Percentiles rank a stretch among this genome's conserved stretches.
Evolutionary conservation across 2,888 invertebrate genomes (phyloP).

Genomic region (Plusia festucae): DNA sequence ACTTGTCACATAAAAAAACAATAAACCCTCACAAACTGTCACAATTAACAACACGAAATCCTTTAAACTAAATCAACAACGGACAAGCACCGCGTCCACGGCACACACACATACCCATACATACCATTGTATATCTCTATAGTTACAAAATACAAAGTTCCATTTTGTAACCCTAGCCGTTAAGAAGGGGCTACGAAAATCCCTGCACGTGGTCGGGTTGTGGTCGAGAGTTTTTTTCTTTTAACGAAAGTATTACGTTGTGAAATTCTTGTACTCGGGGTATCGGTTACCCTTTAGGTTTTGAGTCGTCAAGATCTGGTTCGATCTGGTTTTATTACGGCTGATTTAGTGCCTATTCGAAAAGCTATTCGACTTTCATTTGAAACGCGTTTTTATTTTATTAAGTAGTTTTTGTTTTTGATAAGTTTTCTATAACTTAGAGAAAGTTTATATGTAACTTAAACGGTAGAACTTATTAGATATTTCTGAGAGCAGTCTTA

Average conservation of each 20-base stretch:
- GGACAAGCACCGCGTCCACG: conserved; percentile 68
- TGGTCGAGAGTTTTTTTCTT: conserved; percentile 80
- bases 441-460: not conserved
- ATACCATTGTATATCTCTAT: conserved; percentile 49
- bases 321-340: conserved; percentile 24
- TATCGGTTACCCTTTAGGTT: conserved; percentile 73
- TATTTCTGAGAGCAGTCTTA: not conserved
- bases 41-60: conserved; percentile 55
- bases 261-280: conserved; percentile 75
- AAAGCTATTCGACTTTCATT: too few relatives aligned
- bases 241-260: conserved; percentile 83
- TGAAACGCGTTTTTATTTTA: too few relatives aligned
- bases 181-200: conserved; percentile 79
- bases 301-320: conserved; percentile 50
- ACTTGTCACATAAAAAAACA: conserved; percentile 43
- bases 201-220: conserved; percentile 87
- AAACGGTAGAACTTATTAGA: not conserved
- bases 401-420: too few relatives aligned
- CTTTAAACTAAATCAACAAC: conserved; percentile 66
- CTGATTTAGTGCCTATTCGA: not conserved
- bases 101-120: conserved; percentile 67
- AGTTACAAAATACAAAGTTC: conserved; percentile 77
- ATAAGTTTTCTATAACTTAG: not conserved
- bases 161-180: conserved; percentile 85
- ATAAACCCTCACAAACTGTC: conserved; percentile 47